Base-by-base conservation (phyloP, 2,888 invertebrate genomes). In the Beris morrisii region DNA sequence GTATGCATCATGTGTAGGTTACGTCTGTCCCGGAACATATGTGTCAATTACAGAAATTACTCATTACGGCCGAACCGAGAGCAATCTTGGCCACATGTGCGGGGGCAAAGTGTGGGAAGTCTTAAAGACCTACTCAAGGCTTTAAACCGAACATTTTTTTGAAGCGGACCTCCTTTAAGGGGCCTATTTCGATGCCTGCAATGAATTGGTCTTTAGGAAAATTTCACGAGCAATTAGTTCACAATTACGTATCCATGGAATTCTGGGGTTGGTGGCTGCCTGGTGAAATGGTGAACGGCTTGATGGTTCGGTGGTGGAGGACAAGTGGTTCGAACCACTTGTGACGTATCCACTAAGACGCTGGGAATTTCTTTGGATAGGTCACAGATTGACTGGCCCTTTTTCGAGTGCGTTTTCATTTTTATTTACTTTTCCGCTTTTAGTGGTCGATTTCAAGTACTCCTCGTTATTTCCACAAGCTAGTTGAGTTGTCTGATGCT, bases 21-120 rank as follows among this genome's bases (percentile, higher is more conserved):
- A 65, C 54, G 61, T 65, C 44, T 57, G 32, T 15, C 52, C 43
- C 50, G 63, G 64, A 68, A 46, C 68, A 68, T 67, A 67, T 68
- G 68, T 65, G 68, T 68, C 68, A 68, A 68, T 68, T 68, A 68
- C 65, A 64, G 61, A 64, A 54, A 68, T 68, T 61, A 68, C 68
- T 68, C 68, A 68, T 68, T 68, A 68, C 58, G 45, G 13, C 32
- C 54, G 61, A 48, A 30, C 52, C 54, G 30, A 30, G 45, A 52
- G 50, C 31, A 61, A 43, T 38, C 15, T 7, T 3, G 11, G 15
- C 61, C 61, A 65, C 68, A 68, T 65, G 61, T 68, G 65, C 52
- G 61, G 52, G 7, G 48, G 9, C 58, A 30, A 59, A 61, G 64
- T 64, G 64, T 64, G 64, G 53, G 64, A 64, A 64, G 54, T 54